phyloP scores from a whole-genome alignment of 2,888 invertebrate species.

The Doris montereyensis region DNA sequence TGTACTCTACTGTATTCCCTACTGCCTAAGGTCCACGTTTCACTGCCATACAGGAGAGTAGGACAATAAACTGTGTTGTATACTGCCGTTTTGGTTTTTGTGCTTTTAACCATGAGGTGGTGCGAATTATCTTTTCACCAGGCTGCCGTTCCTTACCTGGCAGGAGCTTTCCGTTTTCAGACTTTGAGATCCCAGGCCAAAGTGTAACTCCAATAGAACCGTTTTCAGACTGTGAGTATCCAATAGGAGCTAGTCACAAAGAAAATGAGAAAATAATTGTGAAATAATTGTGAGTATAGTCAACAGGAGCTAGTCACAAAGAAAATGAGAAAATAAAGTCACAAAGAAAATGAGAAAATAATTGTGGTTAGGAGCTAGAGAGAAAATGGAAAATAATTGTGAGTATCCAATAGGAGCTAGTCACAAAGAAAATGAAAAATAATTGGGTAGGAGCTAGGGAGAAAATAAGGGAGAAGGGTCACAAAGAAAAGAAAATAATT shows the following conservation, averaged over 20 bases:
- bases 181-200: constrained; percentile 91
- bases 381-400: constrained; percentile 61
- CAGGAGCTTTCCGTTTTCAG: constrained; percentile 89
- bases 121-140: too few species aligned
- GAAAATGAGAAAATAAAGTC: not conserved
- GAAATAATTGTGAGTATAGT: constrained; percentile 79
- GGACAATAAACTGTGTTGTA: too few species aligned
- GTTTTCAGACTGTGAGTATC: constrained; percentile 85
- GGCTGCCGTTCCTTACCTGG: too few species aligned
- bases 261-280: not conserved
- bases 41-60: too few species aligned
- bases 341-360: too few species aligned
- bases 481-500: too few species aligned
- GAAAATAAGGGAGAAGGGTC: not conserved
- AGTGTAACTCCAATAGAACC: constrained; percentile 92
- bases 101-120: too few species aligned
- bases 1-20: too few species aligned
- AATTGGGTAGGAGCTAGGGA: not conserved
- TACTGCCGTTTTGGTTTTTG: too few species aligned
- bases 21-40: too few species aligned
- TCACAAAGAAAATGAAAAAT: not conserved
- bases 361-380: not conserved
- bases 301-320: constrained; percentile 71
- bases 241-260: constrained; percentile 81
- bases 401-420: constrained; percentile 91